Evolutionary conservation across 2,888 invertebrate species (phyloP).

Genomic region (Acronicta psi): DNA sequence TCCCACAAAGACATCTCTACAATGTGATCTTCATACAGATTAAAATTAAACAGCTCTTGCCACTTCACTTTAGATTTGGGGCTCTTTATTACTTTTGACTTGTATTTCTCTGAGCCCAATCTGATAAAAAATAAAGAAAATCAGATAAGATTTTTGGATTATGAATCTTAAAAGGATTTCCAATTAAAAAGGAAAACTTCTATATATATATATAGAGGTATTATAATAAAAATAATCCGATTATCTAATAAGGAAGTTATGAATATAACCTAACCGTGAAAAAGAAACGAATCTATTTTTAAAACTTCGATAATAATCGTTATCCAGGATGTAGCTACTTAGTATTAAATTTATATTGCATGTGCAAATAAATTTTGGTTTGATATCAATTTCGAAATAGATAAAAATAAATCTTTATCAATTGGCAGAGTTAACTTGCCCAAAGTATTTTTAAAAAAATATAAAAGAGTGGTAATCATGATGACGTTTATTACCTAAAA

Average conservation of each 20-base stretch:
- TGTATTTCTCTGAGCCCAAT: slow-evolving; percentile 97
- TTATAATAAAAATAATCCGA: slow-evolving; percentile 1
- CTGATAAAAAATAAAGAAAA: slow-evolving; percentile 76
- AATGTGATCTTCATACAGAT: slow-evolving; percentile 96
- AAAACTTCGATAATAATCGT: neutral
- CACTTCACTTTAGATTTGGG: slow-evolving; percentile 90
- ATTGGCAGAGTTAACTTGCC: neutral
- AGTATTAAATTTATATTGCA: no score
- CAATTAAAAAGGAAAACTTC: neutral
- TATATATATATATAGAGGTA: no score
- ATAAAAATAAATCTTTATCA: slow-evolving; percentile 2
- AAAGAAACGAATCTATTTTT: neutral
- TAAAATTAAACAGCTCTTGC: slow-evolving; percentile 98
- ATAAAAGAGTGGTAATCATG: slow-evolving; percentile 9
- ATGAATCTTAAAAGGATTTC: no score
- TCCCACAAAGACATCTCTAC: slow-evolving; percentile 96
- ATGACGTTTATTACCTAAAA: slow-evolving; percentile 91
- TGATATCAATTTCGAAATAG: neutral
- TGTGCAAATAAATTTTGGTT: no score
- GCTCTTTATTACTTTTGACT: slow-evolving; percentile 94
- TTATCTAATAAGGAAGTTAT: neutral
- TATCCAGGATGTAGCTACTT: neutral
- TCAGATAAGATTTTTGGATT: no score
- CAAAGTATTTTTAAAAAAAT: neutral
- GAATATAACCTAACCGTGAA: neutral